A percentile compares a stretch with the other conserved stretches of the same genome.
Evolutionary conservation across 2,888 invertebrate species (phyloP).

Genomic region (Camptogramma bilineatum): DNA sequence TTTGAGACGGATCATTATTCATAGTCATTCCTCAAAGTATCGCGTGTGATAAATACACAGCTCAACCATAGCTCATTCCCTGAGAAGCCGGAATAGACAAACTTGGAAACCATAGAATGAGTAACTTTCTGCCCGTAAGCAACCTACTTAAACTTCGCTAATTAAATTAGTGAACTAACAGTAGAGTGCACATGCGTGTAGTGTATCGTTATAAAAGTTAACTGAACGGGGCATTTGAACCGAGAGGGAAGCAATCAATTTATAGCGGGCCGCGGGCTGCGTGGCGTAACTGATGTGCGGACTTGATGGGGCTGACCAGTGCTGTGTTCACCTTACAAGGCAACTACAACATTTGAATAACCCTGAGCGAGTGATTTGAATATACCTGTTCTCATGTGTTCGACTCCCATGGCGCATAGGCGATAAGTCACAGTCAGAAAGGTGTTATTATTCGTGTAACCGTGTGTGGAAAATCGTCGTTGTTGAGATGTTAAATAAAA

Average conservation of each 20-base stretch:
- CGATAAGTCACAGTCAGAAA: not conserved
- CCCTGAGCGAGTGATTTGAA: constrained; percentile 8
- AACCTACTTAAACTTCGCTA: constrained; percentile 25
- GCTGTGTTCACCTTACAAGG: constrained; percentile 47
- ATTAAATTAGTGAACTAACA: constrained; percentile 35
- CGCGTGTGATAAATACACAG: not conserved
- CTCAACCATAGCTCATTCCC: not conserved
- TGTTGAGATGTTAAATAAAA: not conserved
- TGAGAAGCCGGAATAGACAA: constrained; percentile 1
- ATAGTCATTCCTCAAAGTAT: constrained; percentile 5
- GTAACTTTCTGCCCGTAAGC: constrained; percentile 20
- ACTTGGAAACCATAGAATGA: constrained; percentile 6
- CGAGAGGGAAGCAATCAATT: constrained; percentile 74
- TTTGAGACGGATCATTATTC: not conserved
- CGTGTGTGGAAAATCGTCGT: not conserved
- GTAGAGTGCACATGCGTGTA: constrained; percentile 37
- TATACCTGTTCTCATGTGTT: constrained; percentile 17
- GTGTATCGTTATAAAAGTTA: constrained; percentile 40
- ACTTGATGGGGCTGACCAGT: constrained; percentile 56
- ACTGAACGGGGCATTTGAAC: constrained; percentile 56
- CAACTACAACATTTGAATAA: constrained; percentile 22
- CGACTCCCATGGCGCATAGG: constrained; percentile 1
- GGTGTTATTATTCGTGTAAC: not conserved
- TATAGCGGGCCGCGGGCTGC: constrained; percentile 62
- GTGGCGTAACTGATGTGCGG: constrained; percentile 74